Evolutionary conservation across 1,140 invertebrate species (phyloP), one percentile per base, ranked within the genome.

Genomic region (Drosophila tristis): DNA sequence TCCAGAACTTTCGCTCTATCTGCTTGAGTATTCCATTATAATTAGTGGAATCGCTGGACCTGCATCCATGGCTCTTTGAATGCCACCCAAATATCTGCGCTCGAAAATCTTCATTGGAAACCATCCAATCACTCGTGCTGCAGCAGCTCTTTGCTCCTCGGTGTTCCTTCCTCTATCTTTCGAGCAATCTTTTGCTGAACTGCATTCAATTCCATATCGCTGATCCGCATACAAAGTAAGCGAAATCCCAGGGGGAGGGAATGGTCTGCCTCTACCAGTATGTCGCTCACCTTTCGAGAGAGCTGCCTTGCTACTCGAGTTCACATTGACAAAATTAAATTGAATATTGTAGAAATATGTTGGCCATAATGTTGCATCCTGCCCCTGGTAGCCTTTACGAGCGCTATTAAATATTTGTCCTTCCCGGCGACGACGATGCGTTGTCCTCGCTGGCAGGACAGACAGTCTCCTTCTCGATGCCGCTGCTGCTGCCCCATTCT

Each of bases 281-380:
- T 35, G 31, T 16, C 43, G 7, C 62, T 23, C 23, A 43, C 63
- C 31, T 58, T 45, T 45, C 58, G 54, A 45, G 54, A 45, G 55
- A 49, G 15, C 42, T 56, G 44, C 26, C 16, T 20, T 48, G 31
- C 26, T 59, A 8, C 48, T 73, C 67, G 48, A 73, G 61, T 72
- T 61, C 80, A 74, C 70, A 74, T 74, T 78, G 79, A 87, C 64
- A 68, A 82, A 87, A 89, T 86, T 79, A 89, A 86, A 86, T 89
- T 78, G 78, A 89, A 86, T 87, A 87, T 75, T 78, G 79, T 78
- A 89, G 72, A 86, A 87, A 89, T 87, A 87, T 87, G 82, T 80
- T 87, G 77, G 78, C 74, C 78, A 80, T 87, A 87, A 86, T 86
- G 82, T 60, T 78, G 54, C 67, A 64, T 43, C 49, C 47, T 60